A percentile compares a stretch with the other conserved stretches of the same genome.
Evolutionary conservation across 2,113 vertebrate genomes (phyloP).

Genomic region (Prunella fulvescens): DNA sequence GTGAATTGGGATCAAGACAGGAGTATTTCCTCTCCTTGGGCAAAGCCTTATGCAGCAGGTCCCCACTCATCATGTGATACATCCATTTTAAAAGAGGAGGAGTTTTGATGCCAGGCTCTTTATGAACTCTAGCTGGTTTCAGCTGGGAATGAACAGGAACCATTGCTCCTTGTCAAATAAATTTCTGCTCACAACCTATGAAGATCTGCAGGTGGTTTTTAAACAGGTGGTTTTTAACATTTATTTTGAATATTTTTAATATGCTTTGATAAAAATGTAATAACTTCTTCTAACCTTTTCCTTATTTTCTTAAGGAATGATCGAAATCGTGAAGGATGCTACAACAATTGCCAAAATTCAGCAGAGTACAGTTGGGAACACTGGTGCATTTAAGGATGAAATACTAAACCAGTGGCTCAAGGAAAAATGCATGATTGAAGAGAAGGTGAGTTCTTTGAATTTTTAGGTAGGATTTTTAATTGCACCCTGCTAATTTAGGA

Average conservation of each 20-base stretch:
- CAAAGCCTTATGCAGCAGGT: not conserved
- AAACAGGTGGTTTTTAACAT: not conserved
- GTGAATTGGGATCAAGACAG: not conserved
- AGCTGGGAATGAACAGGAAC: not conserved
- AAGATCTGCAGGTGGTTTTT: not conserved
- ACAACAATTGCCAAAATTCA: conserved; percentile 99
- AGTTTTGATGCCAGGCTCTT: not conserved
- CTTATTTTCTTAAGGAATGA: conserved; percentile 83
- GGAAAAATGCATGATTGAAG: conserved; percentile 91
- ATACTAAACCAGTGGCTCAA: conserved; percentile 94
- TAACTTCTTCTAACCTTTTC: not conserved
- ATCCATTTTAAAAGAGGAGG: not conserved
- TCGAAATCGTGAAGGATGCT: conserved; percentile 96
- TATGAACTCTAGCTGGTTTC: not conserved
- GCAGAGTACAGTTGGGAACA: conserved; percentile 96
- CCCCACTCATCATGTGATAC: not conserved
- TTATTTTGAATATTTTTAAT: not conserved
- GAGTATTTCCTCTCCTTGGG: not conserved
- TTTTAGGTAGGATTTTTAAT: not conserved
- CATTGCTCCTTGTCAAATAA: not conserved
- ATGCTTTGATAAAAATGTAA: not conserved
- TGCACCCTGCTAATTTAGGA: not conserved
- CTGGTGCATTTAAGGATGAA: conserved; percentile 95
- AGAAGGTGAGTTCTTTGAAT: conserved; percentile 79
- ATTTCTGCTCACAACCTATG: not conserved